Evolutionary conservation across 1,140 invertebrate genomes (phyloP), one percentile per base, ranked within the genome.

Genomic region (Aphidius ervi): DNA sequence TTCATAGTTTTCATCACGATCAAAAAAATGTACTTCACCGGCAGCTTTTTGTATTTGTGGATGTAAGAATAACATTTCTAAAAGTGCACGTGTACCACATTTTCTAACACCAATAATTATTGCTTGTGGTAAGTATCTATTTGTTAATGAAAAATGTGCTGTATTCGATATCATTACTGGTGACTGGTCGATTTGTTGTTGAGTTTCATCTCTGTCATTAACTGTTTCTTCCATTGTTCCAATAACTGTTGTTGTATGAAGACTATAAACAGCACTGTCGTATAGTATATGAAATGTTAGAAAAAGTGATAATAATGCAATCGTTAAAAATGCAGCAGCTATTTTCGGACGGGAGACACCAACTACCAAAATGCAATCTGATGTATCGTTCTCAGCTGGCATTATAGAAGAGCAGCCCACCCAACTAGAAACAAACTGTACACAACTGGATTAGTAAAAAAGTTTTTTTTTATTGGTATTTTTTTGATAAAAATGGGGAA

Each of bases 51-150:
- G 92, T 42, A 97, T 88, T 79, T 91, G 86, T 9, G 94, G 93
- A 80, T 98, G 95, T 7, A 97, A 82, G 72, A 93, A 93, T 37
- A 98, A 84, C 91, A 97, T 97, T 80, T 97, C 95, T 39, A 98
- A 85, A 1, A 98, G 82, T 3, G 95, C 95, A 45, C 94, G 80
- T 0, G 95, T 98, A 37, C 95, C 95, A 72, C 94, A 94, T 78
- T 98, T 98, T 64, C 95, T 84, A 41, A 95, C 94, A 45, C 95
- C 94, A 67, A 97, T 90, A 67, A 98, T 97, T 64, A 98, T 88
- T 8, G 93, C 93, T 83, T 94, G 84, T 10, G 87, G 83, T 58
- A 88, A 74, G 58, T 83, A 79, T 54, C 82, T 78, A 54, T 69
- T 77, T 31, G 75, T 80, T 48, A 72, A 69, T 16, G 76, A 75